Evolutionary conservation across 2,888 invertebrate species (phyloP), one percentile per base, ranked within the genome.

Genomic region (Pheosia tremula): DNA sequence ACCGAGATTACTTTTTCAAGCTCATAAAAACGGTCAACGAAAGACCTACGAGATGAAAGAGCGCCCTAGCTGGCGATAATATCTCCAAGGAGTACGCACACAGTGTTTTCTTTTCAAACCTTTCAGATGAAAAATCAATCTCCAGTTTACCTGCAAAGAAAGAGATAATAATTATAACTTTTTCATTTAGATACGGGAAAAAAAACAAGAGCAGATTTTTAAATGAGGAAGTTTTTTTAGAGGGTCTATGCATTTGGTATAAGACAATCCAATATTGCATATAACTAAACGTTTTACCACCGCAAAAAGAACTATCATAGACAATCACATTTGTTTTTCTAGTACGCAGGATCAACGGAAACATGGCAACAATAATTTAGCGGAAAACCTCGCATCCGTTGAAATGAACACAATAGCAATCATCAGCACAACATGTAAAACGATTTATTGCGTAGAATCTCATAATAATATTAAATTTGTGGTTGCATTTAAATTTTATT

Each of bases 381-480:
- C 56, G 5, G 37, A 52, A 36, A 36, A 41, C 59, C 61, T 39
- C 54, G 9, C 11, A 55, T 10, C 39, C 39, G 13, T 55, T 11
- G 39, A 55, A 37, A 53, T 5, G 24, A 38, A 4, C 37, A 37
- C 37, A 45, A 58, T 61, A 61, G 10, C 43, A 66, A 61, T 52
- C 61, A 62, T 59, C 45, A 47, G 54, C 57, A 5, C 41, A 13
- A 57, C 67, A 68, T 47, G 56, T 59, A 62, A 69, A 72, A 65
- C 63, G 61, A 74, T 68, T 68, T 58, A 71, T 69, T 66, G 57
- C 61, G 66, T 63, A 63, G 58, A 58, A 63, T 57, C 62, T 66
- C 65, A 66, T 70, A 73, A 72, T 75, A 74, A 71, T 66, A 68
- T 70, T 68, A 69, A 77, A 81, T 77, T 80, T 81, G 80, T 74